phyloP scores from a whole-genome alignment of 2,797 vertebrate species.

The Heterohyrax brucei region DNA sequence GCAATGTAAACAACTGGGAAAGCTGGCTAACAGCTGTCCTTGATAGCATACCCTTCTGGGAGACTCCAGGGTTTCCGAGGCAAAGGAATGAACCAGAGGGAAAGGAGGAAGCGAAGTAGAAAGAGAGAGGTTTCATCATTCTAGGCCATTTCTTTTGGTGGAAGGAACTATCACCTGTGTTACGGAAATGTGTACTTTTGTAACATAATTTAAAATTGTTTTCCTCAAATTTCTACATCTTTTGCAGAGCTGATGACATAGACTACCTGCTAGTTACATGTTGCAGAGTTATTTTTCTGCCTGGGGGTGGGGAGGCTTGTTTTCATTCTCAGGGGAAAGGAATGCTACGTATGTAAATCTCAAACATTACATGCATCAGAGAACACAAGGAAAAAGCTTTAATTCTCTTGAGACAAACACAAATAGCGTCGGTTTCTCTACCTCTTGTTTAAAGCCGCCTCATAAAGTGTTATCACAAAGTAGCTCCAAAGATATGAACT shows the following conservation, averaged over 20 bases:
- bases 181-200: conserved; percentile 38
- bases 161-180: neutral
- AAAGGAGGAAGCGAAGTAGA: neutral
- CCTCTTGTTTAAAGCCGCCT: conserved; percentile 74
- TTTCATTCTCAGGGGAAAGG: conserved; percentile 76
- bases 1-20: neutral
- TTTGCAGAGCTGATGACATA: conserved; percentile 59
- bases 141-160: neutral
- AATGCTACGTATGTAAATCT: conserved; percentile 79
- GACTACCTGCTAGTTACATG: conserved; percentile 41
- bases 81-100: neutral
- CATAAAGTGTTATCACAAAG: conserved; percentile 68
- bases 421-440: conserved; percentile 70
- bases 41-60: neutral
- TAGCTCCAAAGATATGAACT: conserved; percentile 56
- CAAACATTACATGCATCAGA: conserved; percentile 35
- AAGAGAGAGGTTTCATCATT: neutral
- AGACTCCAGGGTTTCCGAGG: neutral
- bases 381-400: conserved; percentile 74
- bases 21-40: neutral
- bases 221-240: neutral
- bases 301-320: neutral
- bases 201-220: neutral
- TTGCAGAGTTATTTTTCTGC: conserved; percentile 64
- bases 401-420: conserved; percentile 68